Evolutionary conservation across 1,140 invertebrate genomes (phyloP).

Genomic region (Habropoda laboriosa): DNA sequence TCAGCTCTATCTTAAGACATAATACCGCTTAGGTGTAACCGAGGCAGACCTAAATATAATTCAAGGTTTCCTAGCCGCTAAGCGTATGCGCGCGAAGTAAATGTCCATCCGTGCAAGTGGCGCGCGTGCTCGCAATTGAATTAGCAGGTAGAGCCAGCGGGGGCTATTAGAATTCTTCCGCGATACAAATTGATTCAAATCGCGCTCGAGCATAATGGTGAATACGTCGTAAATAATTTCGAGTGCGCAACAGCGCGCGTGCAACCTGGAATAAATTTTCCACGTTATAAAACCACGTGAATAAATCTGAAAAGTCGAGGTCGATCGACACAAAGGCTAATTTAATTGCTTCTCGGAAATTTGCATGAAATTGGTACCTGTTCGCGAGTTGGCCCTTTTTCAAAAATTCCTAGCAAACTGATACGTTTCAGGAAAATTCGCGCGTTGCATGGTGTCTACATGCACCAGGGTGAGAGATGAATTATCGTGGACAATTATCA

Average conservation of each 20-base stretch:
- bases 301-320: background rate
- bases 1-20: no score
- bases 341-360: background rate
- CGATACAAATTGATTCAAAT: conserved; percentile 29
- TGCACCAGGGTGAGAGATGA: conserved; percentile 44
- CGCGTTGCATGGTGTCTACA: conserved; percentile 10
- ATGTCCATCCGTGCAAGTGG: background rate
- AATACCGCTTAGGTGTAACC: no score
- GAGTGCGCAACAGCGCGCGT: background rate
- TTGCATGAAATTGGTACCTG: conserved; percentile 13
- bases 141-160: background rate
- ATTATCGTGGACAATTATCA: conserved; percentile 64
- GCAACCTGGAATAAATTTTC: background rate
- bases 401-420: background rate
- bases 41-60: background rate
- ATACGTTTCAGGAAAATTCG: conserved; percentile 53
- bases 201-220: conserved; percentile 1
- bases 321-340: background rate
- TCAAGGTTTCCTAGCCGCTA: background rate
- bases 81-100: background rate
- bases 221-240: conserved; percentile 15
- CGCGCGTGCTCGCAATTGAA: conserved; percentile 16
- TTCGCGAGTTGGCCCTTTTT: background rate
- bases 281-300: no score
- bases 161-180: conserved; percentile 12